These are phyloP conservation scores for Neria commutata DNA, from an alignment of 2,888 invertebrate genomes.

Conservation along the genomic window DNA sequence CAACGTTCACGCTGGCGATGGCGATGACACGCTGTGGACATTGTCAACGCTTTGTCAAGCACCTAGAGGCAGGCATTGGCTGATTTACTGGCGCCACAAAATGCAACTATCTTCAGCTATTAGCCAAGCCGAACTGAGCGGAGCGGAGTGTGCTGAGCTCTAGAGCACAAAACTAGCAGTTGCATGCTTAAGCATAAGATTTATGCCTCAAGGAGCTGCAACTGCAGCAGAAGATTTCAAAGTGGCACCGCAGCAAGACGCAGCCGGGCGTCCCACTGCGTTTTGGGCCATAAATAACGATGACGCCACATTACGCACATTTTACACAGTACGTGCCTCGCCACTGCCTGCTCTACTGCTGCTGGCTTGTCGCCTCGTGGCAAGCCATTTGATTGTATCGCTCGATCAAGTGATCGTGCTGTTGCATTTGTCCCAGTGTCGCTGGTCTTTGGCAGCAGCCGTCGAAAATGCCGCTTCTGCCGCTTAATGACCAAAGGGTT, in stretches of 20 bases:
- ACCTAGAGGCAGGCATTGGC: slow-evolving; percentile 8
- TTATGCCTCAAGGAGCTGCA: slow-evolving; percentile 38
- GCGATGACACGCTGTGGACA: slow-evolving; percentile 51
- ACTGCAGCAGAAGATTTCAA: slow-evolving; percentile 12
- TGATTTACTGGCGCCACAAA: slow-evolving; percentile 20
- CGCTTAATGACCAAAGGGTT: too few relatives aligned
- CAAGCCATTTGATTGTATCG: too few relatives aligned
- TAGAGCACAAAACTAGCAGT: slow-evolving; percentile 43
- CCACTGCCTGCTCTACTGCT: too few relatives aligned
- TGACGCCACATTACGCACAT: slow-evolving; percentile 54
- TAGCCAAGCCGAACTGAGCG: slow-evolving; percentile 32
- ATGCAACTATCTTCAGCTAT: slow-evolving; percentile 7
- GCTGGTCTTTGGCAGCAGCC: too few relatives aligned
- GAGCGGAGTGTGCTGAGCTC: slow-evolving; percentile 37
- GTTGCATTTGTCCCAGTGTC: too few relatives aligned
- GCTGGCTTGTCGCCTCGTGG: too few relatives aligned
- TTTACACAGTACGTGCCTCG: too few relatives aligned
- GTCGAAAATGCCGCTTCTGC: too few relatives aligned
- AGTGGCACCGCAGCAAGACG: background rate
- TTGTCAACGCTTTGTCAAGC: slow-evolving; percentile 39
- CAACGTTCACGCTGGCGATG: too few relatives aligned
- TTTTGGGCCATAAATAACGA: slow-evolving; percentile 49
- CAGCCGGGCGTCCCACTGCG: slow-evolving; percentile 46
- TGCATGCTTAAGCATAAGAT: slow-evolving; percentile 50
- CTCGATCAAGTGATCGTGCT: too few relatives aligned